These are phyloP conservation scores for Dallia pectoralis DNA, from an alignment of 2,797 vertebrate genomes.

Conservation along the genomic window DNA sequence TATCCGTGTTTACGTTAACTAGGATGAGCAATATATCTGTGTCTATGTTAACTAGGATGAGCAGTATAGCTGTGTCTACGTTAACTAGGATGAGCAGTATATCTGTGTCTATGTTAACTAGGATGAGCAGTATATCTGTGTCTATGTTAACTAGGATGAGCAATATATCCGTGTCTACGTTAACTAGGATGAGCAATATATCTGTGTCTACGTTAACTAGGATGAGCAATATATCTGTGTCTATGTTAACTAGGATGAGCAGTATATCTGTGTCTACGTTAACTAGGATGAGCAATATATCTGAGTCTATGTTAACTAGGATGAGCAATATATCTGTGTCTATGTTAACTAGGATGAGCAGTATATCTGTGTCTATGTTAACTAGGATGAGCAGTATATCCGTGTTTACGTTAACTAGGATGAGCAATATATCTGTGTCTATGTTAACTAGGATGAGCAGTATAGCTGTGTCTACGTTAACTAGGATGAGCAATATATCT, in stretches of 20 bases:
- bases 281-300: too few species aligned
- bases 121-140: not conserved
- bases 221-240: not conserved
- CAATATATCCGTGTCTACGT: not conserved
- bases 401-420: not conserved
- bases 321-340: too few species aligned
- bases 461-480: not conserved
- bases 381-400: not conserved
- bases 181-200: too few species aligned
- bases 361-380: not conserved
- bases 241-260: too few species aligned
- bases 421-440: too few species aligned
- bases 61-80: not conserved
- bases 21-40: not conserved
- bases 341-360: not conserved
- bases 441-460: not conserved
- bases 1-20: not conserved
- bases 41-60: too few species aligned
- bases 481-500: not conserved
- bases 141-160: too few species aligned
- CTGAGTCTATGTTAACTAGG: not conserved
- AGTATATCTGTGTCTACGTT: not conserved
- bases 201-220: not conserved
- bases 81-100: too few species aligned
- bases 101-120: not conserved